Conservation (phyloP, 2,113 vertebrate genomes). For the Austrofundulus limnaeus region DNA sequence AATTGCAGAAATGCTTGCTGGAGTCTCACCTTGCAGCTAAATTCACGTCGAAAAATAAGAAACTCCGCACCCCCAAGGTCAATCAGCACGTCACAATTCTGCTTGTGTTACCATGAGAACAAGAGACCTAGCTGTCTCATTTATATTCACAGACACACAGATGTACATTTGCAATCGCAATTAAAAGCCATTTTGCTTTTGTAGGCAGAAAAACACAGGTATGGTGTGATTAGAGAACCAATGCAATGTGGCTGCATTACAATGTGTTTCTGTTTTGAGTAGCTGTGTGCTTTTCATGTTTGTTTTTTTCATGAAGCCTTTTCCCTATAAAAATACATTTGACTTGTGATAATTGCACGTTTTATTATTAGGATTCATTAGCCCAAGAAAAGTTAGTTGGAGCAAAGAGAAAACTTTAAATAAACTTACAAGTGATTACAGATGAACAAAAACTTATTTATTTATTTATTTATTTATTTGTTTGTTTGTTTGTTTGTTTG, state of each 20-base stretch:
- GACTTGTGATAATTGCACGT: slow-evolving; percentile 39
- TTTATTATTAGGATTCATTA: slow-evolving; percentile 47
- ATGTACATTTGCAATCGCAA: slow-evolving; percentile 72
- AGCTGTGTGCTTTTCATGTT: slow-evolving; percentile 30
- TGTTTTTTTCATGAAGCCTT: slow-evolving; percentile 38
- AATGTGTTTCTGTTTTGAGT: slow-evolving; percentile 37
- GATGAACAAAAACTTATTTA: slow-evolving; percentile 65
- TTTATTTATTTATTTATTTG: no score
- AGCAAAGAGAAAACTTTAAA: slow-evolving; percentile 50
- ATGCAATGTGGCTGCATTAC: slow-evolving; percentile 24
- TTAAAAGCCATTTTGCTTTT: slow-evolving; percentile 71
- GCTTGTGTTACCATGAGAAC: slow-evolving; percentile 78
- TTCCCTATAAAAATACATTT: slow-evolving; percentile 30
- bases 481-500: no score
- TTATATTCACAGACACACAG: slow-evolving; percentile 74
- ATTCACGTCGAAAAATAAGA: slow-evolving; percentile 36
- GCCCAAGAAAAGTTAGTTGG: slow-evolving; percentile 21
- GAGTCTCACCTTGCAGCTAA: slow-evolving; percentile 45
- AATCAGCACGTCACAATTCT: slow-evolving; percentile 67
- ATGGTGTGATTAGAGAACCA: slow-evolving; percentile 35
- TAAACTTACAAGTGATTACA: slow-evolving; percentile 54
- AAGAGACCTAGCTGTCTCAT: slow-evolving; percentile 65
- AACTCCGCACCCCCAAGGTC: slow-evolving; percentile 68
- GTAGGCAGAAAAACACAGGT: slow-evolving; percentile 27
- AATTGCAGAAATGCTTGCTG: neutral